These are phyloP conservation scores for Dynastes tityus DNA, from an alignment of 2,888 invertebrate species.

Conservation along the genomic window DNA sequence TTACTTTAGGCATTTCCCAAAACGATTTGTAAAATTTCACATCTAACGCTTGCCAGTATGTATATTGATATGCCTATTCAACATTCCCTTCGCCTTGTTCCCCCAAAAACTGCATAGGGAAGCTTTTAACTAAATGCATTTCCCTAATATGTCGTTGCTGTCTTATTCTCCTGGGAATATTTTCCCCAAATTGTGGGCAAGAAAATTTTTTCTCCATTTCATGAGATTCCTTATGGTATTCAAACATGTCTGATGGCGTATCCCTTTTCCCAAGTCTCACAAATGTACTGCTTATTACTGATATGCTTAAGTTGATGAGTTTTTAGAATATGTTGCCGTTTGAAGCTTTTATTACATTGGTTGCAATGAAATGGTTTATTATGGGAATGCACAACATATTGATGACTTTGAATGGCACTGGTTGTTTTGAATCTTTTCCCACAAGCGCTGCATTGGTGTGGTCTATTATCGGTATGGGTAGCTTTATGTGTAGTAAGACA, in stretches of 20 bases:
- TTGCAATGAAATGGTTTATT: too few relatives aligned
- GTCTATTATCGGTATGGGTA: too few relatives aligned
- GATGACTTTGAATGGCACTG: too few relatives aligned
- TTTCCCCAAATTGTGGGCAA: slow-evolving; percentile 1
- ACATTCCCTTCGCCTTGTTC: not conserved
- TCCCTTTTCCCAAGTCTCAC: too few relatives aligned
- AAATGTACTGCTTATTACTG: too few relatives aligned
- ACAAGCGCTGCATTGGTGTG: too few relatives aligned
- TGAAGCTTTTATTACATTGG: too few relatives aligned
- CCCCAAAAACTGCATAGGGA: slow-evolving; percentile 7
- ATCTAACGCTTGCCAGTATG: slow-evolving; percentile 16
- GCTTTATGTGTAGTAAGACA: too few relatives aligned
- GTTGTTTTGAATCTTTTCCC: too few relatives aligned
- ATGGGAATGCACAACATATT: too few relatives aligned
- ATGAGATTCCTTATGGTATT: not conserved
- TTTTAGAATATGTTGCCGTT: too few relatives aligned
- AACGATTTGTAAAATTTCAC: slow-evolving; percentile 28
- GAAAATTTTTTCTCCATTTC: not conserved
- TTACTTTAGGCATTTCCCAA: not conserved
- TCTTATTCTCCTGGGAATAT: not conserved
- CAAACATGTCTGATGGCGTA: not conserved
- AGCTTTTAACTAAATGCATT: not conserved
- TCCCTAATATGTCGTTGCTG: not conserved
- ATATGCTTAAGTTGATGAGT: too few relatives aligned
- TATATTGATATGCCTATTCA: slow-evolving; percentile 3